Conservation (phyloP, 2,888 invertebrate genomes). For the Aproaerema taeniolella region DNA sequence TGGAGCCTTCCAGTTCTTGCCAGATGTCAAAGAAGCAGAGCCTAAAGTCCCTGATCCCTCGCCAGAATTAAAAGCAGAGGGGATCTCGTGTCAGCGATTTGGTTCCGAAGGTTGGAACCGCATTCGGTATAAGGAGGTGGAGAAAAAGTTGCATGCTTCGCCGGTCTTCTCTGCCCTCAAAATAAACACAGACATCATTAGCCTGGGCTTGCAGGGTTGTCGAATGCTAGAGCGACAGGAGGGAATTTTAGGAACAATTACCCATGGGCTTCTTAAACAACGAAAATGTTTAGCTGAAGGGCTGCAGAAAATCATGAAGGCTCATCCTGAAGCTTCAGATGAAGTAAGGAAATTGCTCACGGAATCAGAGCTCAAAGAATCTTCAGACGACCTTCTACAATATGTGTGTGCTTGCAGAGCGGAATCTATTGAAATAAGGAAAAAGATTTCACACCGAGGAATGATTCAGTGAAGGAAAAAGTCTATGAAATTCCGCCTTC, state of each 20-base stretch:
- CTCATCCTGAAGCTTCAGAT: not conserved
- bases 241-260: not conserved
- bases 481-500: constrained; percentile 1
- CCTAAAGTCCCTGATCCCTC: constrained; percentile 7
- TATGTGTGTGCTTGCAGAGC: not conserved
- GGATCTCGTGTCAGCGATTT: constrained; percentile 20
- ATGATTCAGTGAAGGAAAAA: not conserved
- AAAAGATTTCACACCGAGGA: not conserved
- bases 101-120: constrained; percentile 16
- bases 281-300: not conserved
- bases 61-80: constrained; percentile 12
- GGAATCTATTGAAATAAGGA: not conserved
- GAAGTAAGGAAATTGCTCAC: not conserved
- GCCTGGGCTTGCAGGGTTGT: not conserved
- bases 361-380: not conserved
- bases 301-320: not conserved
- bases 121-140: constrained; percentile 19
- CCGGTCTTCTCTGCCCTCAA: constrained; percentile 19
- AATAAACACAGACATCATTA: not conserved
- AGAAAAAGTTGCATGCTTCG: constrained; percentile 18
- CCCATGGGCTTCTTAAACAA: not conserved
- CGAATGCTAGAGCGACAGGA: not conserved
- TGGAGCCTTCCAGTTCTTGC: no score
- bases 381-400: constrained; percentile 1
- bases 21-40: not conserved